These are phyloP conservation scores for Busseola fusca DNA, from an alignment of 2,888 invertebrate genomes.

Conservation along the genomic window DNA sequence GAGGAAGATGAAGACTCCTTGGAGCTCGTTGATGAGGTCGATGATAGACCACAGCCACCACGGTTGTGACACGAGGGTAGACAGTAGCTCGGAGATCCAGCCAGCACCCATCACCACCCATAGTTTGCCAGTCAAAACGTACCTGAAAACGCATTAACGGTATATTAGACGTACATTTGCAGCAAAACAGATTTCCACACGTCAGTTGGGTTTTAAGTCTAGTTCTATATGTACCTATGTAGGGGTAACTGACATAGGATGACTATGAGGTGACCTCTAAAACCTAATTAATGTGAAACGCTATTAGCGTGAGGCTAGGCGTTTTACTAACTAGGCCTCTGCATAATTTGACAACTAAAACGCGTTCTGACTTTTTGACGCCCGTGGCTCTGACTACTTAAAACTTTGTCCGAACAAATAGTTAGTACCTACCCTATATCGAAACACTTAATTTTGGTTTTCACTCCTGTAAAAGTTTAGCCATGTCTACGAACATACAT, in stretches of 20 bases:
- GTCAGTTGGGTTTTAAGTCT: conserved; percentile 3
- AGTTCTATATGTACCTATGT: background rate
- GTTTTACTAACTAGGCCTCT: background rate
- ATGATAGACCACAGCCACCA: conserved; percentile 87
- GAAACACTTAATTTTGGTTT: background rate
- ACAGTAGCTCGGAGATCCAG: conserved; percentile 91
- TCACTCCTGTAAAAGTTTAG: background rate
- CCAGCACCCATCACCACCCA: conserved; percentile 94
- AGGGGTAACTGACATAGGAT: background rate
- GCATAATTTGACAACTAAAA: conserved; percentile 6
- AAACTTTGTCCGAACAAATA: background rate
- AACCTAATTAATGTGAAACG: conserved; percentile 29
- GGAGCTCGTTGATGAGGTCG: conserved; percentile 91
- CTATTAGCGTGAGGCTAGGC: background rate
- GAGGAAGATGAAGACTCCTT: conserved; percentile 92
- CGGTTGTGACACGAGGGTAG: conserved; percentile 87
- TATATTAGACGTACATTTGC: conserved; percentile 4
- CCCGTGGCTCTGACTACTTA: too few species aligned
- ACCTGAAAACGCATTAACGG: conserved; percentile 78
- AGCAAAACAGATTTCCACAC: background rate
- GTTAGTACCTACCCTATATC: too few species aligned
- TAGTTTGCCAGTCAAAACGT: conserved; percentile 92
- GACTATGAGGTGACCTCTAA: conserved; percentile 21
- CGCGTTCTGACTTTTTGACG: background rate
- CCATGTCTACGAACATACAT: background rate